Conservation (phyloP, 2,113 vertebrate genomes). For the Tragelaphus scriptus region DNA sequence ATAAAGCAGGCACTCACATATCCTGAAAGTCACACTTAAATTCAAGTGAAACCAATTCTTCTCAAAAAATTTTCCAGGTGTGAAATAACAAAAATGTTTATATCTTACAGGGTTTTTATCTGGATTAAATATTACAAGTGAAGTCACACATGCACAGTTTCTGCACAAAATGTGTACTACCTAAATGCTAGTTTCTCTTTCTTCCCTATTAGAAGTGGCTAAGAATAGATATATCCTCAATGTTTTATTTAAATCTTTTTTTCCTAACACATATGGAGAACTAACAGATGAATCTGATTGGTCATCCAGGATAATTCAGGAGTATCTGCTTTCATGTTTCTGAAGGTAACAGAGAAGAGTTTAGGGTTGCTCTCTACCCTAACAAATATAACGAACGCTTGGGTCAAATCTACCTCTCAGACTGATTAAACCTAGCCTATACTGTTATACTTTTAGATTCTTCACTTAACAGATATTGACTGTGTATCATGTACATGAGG, state of each 20-base stretch:
- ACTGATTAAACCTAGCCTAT: not conserved
- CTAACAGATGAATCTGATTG: not conserved
- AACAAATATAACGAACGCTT: not conserved
- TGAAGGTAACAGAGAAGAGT: constrained; percentile 5
- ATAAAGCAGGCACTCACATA: not conserved
- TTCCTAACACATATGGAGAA: not conserved
- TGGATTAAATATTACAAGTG: not conserved
- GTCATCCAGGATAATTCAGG: not conserved
- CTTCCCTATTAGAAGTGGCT: not conserved
- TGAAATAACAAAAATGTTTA: not conserved
- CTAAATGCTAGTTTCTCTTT: not conserved
- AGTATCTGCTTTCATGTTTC: not conserved
- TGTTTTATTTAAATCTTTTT: not conserved
- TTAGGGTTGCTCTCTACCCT: not conserved
- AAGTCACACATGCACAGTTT: not conserved
- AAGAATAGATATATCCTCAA: not conserved
- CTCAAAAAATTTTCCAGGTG: not conserved
- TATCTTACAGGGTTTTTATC: not conserved
- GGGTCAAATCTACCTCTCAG: not conserved
- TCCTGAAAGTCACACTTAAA: not conserved
- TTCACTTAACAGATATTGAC: constrained; percentile 9
- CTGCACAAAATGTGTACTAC: not conserved
- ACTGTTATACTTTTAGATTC: not conserved
- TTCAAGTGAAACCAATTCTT: not conserved
- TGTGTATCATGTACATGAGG: not conserved